Base-by-base conservation (phyloP, 2,888 invertebrate genomes). In the Ypsolopha scabrella region DNA sequence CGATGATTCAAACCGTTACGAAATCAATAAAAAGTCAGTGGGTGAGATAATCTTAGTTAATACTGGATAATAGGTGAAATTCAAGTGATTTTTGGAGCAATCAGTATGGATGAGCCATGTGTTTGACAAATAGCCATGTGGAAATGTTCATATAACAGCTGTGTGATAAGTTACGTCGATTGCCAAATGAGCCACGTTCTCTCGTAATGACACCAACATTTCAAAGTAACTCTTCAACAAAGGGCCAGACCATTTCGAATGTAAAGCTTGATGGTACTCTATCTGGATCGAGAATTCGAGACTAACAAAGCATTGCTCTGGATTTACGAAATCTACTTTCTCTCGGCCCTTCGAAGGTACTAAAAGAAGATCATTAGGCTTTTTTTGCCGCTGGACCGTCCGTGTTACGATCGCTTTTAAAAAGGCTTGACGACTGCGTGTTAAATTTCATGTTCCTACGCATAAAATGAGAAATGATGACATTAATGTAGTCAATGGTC, bases 271-370 rank as follows among this genome's bases (percentile, higher is more conserved):
- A 9, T 13, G 24, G 43, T 43, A 43, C 24, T 33, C 46, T 34
- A 48, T 48, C 63, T 72, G 72, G 70, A 77, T 74, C 73, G 60
- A 57, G 64, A 62, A 59, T 59, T 74, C 73, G 60, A 57, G 64
- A 62, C 59, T 59, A 57, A 80, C 74, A 76, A 80, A 72, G 62
- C 65, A 55, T 56, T 64, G 70, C 59, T 63, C 67, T 70, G 65
- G 73, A 34, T 75, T 75, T 71, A 70, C 68, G 70, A 77, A 78
- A 75, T 72, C 69, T 67, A 78, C 83, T 85, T 85, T 85, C 85
- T 70, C 82, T 72, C 57, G 75, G 80, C 81, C 85, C 82, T 83
- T 74, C 63, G 58, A 57, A 57, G 58, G 55, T 58, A 64, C 60
- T 57, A 62, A 61, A 59, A 49, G 49, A 49, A 39, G 39, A 49